A percentile compares a stretch with the other conserved stretches of the same genome.
Evolutionary conservation across 2,113 vertebrate genomes (phyloP).

Genomic region (Nothocercus nigrocapillus): DNA sequence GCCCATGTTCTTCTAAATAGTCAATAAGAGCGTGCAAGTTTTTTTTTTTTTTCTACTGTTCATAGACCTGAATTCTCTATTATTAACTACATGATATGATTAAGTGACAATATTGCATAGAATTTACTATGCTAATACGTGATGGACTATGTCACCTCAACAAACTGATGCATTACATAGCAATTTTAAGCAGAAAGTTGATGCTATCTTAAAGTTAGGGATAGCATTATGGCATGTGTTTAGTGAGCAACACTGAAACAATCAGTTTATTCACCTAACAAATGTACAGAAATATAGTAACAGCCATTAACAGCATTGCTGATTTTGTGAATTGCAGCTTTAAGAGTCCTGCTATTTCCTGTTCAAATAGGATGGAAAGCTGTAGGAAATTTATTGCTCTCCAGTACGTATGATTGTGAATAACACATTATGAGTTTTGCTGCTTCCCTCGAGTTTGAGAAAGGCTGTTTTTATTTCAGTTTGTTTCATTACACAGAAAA

Average conservation of each 20-base stretch:
- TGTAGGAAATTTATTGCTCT: background rate
- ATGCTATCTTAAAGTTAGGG: background rate
- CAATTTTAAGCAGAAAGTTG: background rate
- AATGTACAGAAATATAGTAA: background rate
- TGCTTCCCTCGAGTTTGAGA: background rate
- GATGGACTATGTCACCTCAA: background rate
- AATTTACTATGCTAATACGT: background rate
- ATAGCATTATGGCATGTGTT: background rate
- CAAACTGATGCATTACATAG: background rate
- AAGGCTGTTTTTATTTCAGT: background rate
- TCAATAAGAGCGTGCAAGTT: accelerated
- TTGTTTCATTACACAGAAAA: background rate
- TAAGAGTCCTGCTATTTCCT: background rate
- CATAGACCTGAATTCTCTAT: background rate
- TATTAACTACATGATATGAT: background rate
- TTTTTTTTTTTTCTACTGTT: background rate
- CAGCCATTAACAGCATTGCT: background rate
- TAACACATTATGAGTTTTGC: background rate
- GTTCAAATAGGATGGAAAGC: background rate
- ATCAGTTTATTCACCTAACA: background rate
- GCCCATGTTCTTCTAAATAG: background rate
- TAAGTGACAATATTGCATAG: background rate
- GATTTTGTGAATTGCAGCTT: background rate
- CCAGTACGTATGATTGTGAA: background rate
- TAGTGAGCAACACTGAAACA: background rate